Base-by-base conservation (phyloP, 2,888 invertebrate genomes). In the Andrena marginata region DNA sequence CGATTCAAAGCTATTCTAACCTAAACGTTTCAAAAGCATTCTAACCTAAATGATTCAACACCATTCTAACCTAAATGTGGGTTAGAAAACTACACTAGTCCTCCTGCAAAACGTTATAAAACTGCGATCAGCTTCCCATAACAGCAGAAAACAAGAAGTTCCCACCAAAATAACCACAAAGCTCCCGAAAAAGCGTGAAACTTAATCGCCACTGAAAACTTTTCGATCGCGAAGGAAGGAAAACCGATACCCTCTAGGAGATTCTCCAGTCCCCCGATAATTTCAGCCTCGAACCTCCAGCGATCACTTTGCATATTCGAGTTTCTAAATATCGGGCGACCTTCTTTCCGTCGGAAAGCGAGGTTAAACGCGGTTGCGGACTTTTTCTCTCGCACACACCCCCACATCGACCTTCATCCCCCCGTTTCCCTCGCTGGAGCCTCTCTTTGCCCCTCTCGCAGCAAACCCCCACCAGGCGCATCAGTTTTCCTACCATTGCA, bases 321-420 rank as follows among this genome's bases (percentile, higher is more conserved):
- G 72, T 64, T 49, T 72, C 62, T 68, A 73, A 79, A 81, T 74
- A 70, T 54, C 59, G 29, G 56, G 13, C 65, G 69, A 80, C 80
- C 60, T 65, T 73, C 77, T 73, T 73, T 67, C 8, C 49, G 31
- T 0, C 31, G 20, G 20, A n/a, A 26, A 26, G 33, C 70, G 71
- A 62, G 81, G 81, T 82, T 76, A 72, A 82, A 82, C 72, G 76
- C 72, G 81, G 81, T 76, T 81, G 35, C 72, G 23, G 23, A 54
- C 54, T 77, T 54, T 77, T 77, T 65, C 70, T n/a, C 63, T 49
- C 64, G 7, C 54, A 51, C 64, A 54, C 33, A 56, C 20, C 23
- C 56, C 26, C 56, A 10, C 56, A 8, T 4, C 72, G 33, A 51
- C 72, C 49, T 70, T 56, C 69, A n/a, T 31, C 29, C 26, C n/a